Base-by-base conservation (phyloP, 2,888 invertebrate species). In the Anodontia alba region DNA sequence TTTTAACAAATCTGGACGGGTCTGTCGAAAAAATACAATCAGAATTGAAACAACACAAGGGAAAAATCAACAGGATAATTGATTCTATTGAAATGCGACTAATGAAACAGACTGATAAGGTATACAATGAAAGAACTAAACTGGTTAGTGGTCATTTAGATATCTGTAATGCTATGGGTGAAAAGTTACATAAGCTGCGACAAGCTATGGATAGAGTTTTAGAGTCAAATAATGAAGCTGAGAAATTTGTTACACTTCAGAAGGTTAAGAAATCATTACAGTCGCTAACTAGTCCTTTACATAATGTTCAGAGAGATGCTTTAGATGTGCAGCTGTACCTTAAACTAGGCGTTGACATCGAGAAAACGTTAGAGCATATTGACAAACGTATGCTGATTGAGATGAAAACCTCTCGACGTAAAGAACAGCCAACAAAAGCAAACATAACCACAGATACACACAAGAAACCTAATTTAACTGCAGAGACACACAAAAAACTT, bases 351-450 rank as follows among this genome's bases (percentile, higher is more conserved):
- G 33, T 62, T 3, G 62, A 62, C 33, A 8, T 62, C 10, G 62
- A 62, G 8, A 62, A 62, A 62, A 62, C 62, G 5, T 33, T 62
- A 33, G 62, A 62, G 33, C 62, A 62, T 17, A 62, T 62, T 33
- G 62, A 62, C 33, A 62, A 62, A 33, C 31, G 33, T 12, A 62
- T 62, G 62, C 15, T 33, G 17, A 33, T 62, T 12, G 62, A 62
- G 33, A 29, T 62, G 5, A 62, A 62, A 62, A 62, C 62, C 5
- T 33, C 20, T 3, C 2, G 33, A 62, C 12, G 62, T 20, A 29
- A 29, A 20, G 62, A 62, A 33, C 33, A 10, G 1, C 15, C 20
- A 31, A 1, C 62, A 33, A 54, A 54, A 29, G 1, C 3, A 1
- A 5, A 5, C 26, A 12, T 12, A 5, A n/a, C n/a, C n/a, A n/a